Conservation (phyloP, 1,140 invertebrate species). For the Drosophila auraria region DNA sequence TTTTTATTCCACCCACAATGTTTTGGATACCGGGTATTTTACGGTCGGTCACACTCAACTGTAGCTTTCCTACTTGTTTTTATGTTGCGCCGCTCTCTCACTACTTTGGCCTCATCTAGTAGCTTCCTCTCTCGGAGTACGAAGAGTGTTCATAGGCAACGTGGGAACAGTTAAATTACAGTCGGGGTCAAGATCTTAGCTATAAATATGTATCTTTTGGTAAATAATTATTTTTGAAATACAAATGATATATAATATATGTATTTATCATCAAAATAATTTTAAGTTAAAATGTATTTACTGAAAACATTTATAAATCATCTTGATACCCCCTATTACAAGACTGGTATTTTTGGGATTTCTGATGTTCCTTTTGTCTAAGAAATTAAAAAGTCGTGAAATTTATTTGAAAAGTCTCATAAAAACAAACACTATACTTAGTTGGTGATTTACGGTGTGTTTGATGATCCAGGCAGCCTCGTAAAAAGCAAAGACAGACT, state of each 20-base stretch:
- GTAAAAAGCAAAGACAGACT: conserved; percentile 8
- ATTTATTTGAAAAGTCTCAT: background rate
- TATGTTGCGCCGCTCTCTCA: conserved; percentile 60
- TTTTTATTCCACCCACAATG: no score
- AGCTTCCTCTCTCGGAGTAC: conserved; percentile 11
- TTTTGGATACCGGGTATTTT: no score
- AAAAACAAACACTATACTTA: conserved; percentile 6
- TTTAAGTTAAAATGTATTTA: background rate
- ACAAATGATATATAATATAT: no score
- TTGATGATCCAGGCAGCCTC: conserved; percentile 1
- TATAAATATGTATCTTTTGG: background rate
- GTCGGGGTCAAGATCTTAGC: conserved; percentile 26
- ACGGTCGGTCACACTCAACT: no score
- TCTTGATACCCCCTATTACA: background rate
- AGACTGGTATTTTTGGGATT: background rate
- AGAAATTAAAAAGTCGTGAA: background rate
- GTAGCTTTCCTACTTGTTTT: conserved; percentile 24
- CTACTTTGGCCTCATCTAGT: conserved; percentile 23
- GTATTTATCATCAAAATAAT: no score
- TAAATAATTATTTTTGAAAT: no score
- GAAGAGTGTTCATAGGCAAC: conserved; percentile 12
- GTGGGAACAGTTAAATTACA: conserved; percentile 55
- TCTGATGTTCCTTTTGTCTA: background rate
- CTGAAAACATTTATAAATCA: no score
- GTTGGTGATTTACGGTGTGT: conserved; percentile 2